phyloP scores from a whole-genome alignment of 2,888 invertebrate species.

The Epirrhoe alternata region DNA sequence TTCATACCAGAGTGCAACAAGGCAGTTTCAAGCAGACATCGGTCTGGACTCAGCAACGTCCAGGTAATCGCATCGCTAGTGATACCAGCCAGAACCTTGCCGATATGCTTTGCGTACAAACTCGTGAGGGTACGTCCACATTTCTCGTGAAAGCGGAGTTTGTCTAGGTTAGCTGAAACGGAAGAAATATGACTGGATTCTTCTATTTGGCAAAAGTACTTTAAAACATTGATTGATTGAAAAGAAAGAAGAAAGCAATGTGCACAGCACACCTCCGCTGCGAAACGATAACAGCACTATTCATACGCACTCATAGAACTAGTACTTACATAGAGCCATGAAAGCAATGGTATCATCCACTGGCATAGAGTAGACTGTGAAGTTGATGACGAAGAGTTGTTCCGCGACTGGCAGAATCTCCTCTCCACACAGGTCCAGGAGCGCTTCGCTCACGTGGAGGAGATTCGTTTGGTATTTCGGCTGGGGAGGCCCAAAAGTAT shows the following conservation, averaged over 20 bases:
- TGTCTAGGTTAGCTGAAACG: slow-evolving; percentile 75
- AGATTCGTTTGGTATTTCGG: slow-evolving; percentile 85
- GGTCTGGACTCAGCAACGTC: slow-evolving; percentile 87
- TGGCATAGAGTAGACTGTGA: slow-evolving; percentile 76
- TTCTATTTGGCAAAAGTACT: background rate
- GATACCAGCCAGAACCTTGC: slow-evolving; percentile 80
- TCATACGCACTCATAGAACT: background rate
- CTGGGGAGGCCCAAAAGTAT: slow-evolving; percentile 53
- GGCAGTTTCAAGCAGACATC: slow-evolving; percentile 88
- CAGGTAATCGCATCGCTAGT: slow-evolving; percentile 86
- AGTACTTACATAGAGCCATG: slow-evolving; percentile 73
- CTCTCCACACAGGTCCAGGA: slow-evolving; percentile 80
- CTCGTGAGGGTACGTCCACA: slow-evolving; percentile 68
- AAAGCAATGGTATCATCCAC: slow-evolving; percentile 69
- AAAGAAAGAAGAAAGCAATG: too few species aligned
- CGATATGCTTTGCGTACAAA: slow-evolving; percentile 82
- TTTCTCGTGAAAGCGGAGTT: slow-evolving; percentile 71
- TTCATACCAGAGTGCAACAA: slow-evolving; percentile 79
- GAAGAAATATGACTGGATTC: background rate
- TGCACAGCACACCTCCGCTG: too few species aligned
- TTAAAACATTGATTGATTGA: too few species aligned
- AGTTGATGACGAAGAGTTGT: slow-evolving; percentile 71
- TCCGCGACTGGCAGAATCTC: slow-evolving; percentile 65
- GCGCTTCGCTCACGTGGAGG: slow-evolving; percentile 81
- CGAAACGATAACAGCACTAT: too few species aligned